Evolutionary conservation across 2,113 vertebrate species (phyloP), one percentile per base, ranked within the genome.

Genomic region (Lophura nycthemera): DNA sequence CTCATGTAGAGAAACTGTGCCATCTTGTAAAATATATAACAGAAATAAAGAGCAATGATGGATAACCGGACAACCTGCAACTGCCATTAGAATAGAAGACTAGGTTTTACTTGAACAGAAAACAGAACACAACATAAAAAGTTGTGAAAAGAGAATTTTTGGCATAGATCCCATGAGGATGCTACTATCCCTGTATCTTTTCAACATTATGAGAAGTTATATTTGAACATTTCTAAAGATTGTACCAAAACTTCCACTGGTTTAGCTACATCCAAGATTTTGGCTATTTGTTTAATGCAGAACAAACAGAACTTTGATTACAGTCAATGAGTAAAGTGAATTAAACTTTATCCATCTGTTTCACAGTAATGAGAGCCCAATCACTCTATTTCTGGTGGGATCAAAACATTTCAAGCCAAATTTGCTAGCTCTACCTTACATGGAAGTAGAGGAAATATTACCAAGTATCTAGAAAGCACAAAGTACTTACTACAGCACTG

Each of bases 311-410:
- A 77, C 29, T 72, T 81, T 63, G 13, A 67, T 69, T 81, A 76
- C 1, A 85, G 43, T 52, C 60, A 76, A 22, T 52, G 50, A 74
- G 34, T 45, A 66, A 84, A 81, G 17, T 38, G n/a, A 85, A 81
- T 69, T 85, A 77, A 82, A 88, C 80, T 67, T 92, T 50, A 87
- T 36, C 63, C 83, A 89, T 71, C 83, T 77, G 75, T 67, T 88
- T 82, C 54, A 90, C 30, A 77, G 79, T 76, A 80, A 77, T 30
- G 3, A 73, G 90, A 71, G 79, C 83, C 54, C 59, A 84, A 67
- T 36, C 54, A 64, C 54, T 57, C 15, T 24, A 67, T 11, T 88
- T 83, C 24, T 59, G 70, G 21, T 85, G 36, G 30, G 45, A 64
- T 20, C 60, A 77, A 73, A 67, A 61, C 32, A 65, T 71, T 87